These are phyloP conservation scores for Sphaeramia orbicularis DNA, from an alignment of 2,797 vertebrate genomes.

Conservation along the genomic window DNA sequence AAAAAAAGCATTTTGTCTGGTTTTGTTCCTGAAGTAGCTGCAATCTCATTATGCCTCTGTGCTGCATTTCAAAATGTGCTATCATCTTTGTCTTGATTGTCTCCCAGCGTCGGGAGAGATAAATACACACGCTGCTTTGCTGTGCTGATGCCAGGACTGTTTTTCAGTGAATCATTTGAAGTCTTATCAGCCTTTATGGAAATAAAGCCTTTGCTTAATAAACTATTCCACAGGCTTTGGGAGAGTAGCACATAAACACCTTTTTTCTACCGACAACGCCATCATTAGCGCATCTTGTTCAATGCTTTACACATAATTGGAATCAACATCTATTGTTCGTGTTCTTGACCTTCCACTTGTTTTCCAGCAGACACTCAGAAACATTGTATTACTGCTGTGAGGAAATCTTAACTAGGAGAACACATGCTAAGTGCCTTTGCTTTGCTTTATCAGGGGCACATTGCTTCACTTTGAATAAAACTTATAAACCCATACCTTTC, in stretches of 20 bases:
- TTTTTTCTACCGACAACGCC: conserved; percentile 74
- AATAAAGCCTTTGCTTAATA: conserved; percentile 82
- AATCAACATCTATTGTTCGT: conserved; percentile 85
- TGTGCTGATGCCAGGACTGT: conserved; percentile 66
- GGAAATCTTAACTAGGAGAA: conserved; percentile 80
- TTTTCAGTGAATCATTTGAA: conserved; percentile 80
- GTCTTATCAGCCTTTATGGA: conserved; percentile 83
- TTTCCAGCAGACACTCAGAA: conserved; percentile 83
- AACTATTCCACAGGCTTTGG: conserved; percentile 76
- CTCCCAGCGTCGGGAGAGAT: conserved; percentile 68
- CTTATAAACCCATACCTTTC: conserved; percentile 63
- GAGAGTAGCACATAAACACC: conserved; percentile 78
- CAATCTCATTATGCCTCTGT: conserved; percentile 77
- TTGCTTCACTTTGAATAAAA: conserved; percentile 69
- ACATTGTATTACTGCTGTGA: conserved; percentile 76
- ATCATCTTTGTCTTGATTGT: conserved; percentile 81
- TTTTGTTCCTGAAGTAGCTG: conserved; percentile 77
- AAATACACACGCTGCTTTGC: conserved; percentile 73
- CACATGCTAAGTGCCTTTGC: conserved; percentile 75
- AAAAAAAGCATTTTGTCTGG: conserved; percentile 74
- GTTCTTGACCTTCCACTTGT: conserved; percentile 82
- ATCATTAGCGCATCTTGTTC: conserved; percentile 85
- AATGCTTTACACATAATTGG: conserved; percentile 84
- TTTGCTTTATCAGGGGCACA: conserved; percentile 74
- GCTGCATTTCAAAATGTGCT: conserved; percentile 75